phyloP scores from a whole-genome alignment of 1,140 invertebrate genomes.

The Cyclargus thomasi region DNA sequence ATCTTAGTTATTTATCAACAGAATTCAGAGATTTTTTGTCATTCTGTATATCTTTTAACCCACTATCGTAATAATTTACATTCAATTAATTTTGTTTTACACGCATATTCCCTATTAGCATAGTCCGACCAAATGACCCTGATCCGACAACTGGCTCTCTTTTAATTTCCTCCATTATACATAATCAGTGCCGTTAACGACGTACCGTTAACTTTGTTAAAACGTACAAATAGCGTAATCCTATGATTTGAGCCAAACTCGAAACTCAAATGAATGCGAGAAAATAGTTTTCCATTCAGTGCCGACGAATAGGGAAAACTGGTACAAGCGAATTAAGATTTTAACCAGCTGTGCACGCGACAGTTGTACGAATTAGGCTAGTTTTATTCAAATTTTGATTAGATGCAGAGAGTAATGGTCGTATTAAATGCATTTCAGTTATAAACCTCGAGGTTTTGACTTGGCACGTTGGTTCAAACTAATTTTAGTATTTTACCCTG shows the following conservation, averaged over 20 bases:
- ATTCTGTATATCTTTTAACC: too few species aligned
- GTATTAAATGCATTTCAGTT: background rate
- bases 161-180: too few species aligned
- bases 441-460: background rate
- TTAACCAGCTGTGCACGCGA: conserved; percentile 37
- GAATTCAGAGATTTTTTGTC: too few species aligned
- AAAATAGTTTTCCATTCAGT: conserved; percentile 45
- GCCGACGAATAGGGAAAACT: conserved; percentile 49
- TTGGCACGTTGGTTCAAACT: background rate
- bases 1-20: too few species aligned
- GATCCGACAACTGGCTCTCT: too few species aligned
- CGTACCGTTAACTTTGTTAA: too few species aligned
- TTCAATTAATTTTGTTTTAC: too few species aligned
- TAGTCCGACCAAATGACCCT: too few species aligned
- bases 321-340: conserved; percentile 57
- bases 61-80: too few species aligned
- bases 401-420: conserved; percentile 2
- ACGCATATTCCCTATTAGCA: too few species aligned
- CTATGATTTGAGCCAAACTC: conserved; percentile 19
- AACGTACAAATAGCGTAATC: conserved; percentile 9
- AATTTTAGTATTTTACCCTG: background rate
- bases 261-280: conserved; percentile 45
- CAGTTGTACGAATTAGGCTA: conserved; percentile 33
- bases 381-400: conserved; percentile 19
- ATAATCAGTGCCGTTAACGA: too few species aligned